Evolutionary conservation across 2,888 invertebrate genomes (phyloP).

Genomic region (Hemicrepidius hirtus): DNA sequence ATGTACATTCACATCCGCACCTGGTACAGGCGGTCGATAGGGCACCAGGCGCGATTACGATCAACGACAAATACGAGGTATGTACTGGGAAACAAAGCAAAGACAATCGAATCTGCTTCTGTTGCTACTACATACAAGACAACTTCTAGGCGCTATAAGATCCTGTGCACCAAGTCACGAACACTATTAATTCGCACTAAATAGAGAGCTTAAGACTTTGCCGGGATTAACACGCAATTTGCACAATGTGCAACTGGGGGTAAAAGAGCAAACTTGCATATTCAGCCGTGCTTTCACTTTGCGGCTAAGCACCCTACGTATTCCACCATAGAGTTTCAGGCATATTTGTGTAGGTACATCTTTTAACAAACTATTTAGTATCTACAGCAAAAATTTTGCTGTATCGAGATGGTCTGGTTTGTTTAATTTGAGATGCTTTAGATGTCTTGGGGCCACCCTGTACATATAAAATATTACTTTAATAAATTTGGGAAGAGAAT

Average conservation of each 20-base stretch:
- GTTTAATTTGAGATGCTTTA: no score
- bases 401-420: no score
- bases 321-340: slow-evolving; percentile 16
- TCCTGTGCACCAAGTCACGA: slow-evolving; percentile 35
- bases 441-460: no score
- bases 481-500: no score
- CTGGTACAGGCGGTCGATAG: slow-evolving; percentile 58
- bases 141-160: slow-evolving; percentile 33
- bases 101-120: not conserved
- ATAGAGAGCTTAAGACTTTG: slow-evolving; percentile 57
- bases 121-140: slow-evolving; percentile 29
- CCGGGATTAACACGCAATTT: slow-evolving; percentile 53
- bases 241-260: slow-evolving; percentile 39
- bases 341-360: slow-evolving; percentile 7
- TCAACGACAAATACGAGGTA: slow-evolving; percentile 13
- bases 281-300: slow-evolving; percentile 32
- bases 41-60: slow-evolving; percentile 52
- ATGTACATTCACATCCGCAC: slow-evolving; percentile 59
- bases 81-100: slow-evolving; percentile 12
- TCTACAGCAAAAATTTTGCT: no score
- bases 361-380: not conserved
- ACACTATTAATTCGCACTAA: slow-evolving; percentile 56
- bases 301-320: slow-evolving; percentile 11
- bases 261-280: slow-evolving; percentile 38
- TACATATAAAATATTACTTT: no score